Conservation (phyloP, 1,140 invertebrate genomes). For the Calliphora vicina region DNA sequence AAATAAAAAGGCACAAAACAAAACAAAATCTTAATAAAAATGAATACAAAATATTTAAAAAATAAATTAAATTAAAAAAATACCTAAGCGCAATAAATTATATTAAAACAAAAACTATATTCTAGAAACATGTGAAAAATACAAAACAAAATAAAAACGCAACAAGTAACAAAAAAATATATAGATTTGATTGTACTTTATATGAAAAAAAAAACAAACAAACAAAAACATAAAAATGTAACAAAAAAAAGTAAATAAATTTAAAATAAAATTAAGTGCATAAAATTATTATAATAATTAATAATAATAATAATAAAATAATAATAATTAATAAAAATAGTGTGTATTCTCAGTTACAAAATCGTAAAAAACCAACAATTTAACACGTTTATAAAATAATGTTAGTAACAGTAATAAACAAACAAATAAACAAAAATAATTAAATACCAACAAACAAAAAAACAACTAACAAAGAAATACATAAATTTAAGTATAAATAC, state of each 20-base stretch:
- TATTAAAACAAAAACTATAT: constrained; percentile 22
- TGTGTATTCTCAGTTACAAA: constrained; percentile 5
- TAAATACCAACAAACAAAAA: not conserved
- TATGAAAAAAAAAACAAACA: constrained; percentile 1
- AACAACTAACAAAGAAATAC: constrained; percentile 10
- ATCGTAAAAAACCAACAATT: not conserved
- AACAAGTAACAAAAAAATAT: constrained; percentile 25
- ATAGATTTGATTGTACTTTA: constrained; percentile 35
- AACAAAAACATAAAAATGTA: not conserved
- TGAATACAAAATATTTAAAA: not conserved
- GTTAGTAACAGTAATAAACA: not conserved
- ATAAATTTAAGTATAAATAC: not conserved
- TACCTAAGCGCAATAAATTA: constrained; percentile 24
- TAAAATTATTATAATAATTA: not conserved
- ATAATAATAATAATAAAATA: not conserved
- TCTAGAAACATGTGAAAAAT: constrained; percentile 21
- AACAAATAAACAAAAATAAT: not conserved
- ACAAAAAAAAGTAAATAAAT: not conserved
- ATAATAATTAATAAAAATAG: constrained; percentile 5
- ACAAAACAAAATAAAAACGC: constrained; percentile 26
- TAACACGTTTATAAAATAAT: constrained; percentile 6
- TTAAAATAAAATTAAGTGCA: not conserved
- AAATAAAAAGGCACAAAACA: constrained; percentile 26
- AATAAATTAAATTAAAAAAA: not conserved
- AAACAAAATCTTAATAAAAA: constrained; percentile 22